These are phyloP conservation scores for Sialis lutaria DNA, from an alignment of 2,888 invertebrate genomes.

Conservation along the genomic window DNA sequence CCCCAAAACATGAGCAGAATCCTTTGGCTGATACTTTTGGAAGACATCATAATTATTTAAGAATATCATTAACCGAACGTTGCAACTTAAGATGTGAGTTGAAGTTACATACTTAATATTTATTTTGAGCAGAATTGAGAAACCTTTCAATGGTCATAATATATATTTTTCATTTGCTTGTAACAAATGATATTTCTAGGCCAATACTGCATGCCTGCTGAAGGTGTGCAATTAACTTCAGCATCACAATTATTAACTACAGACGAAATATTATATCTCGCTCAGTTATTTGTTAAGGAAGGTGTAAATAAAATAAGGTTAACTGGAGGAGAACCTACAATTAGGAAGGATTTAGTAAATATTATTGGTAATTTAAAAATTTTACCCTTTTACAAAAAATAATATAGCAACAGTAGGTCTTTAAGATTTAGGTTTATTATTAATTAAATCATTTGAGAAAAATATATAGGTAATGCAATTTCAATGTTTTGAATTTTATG, in stretches of 20 bases:
- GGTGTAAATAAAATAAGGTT: slow-evolving; percentile 87
- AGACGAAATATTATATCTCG: slow-evolving; percentile 64
- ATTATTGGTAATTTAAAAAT: slow-evolving; percentile 43
- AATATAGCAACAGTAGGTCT: too few relatives aligned
- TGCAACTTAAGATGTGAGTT: slow-evolving; percentile 93
- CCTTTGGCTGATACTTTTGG: slow-evolving; percentile 69
- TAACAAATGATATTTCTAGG: slow-evolving; percentile 33
- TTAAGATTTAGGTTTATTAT: too few relatives aligned
- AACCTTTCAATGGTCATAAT: not conserved
- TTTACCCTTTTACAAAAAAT: too few relatives aligned
- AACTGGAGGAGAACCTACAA: slow-evolving; percentile 94
- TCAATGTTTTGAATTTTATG: too few relatives aligned
- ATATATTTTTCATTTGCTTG: slow-evolving; percentile 1
- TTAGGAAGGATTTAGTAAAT: slow-evolving; percentile 70
- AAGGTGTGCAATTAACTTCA: slow-evolving; percentile 73
- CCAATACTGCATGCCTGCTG: slow-evolving; percentile 96
- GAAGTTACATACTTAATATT: not conserved
- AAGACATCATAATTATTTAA: slow-evolving; percentile 76
- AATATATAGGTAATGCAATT: too few relatives aligned
- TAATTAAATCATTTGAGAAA: too few relatives aligned
- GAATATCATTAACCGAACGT: slow-evolving; percentile 89
- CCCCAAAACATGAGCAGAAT: not conserved
- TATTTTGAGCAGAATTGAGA: not conserved
- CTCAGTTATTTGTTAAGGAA: slow-evolving; percentile 67
- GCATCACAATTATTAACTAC: slow-evolving; percentile 57